Base-by-base conservation (phyloP, 2,888 invertebrate species). In the Amblyjoppa proteus region DNA sequence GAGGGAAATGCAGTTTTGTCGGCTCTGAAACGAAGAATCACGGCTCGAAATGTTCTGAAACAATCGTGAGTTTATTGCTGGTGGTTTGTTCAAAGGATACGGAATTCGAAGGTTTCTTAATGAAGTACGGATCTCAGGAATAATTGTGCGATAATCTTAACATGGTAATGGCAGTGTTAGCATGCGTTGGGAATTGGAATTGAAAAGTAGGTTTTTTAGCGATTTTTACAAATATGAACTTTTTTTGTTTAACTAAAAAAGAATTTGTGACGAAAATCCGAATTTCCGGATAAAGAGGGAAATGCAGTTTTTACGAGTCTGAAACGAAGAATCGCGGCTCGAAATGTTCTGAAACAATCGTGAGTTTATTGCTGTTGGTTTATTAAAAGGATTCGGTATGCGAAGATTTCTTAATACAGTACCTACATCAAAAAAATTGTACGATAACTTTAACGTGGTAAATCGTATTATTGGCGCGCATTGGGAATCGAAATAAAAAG, bases 1-100 rank as follows among this genome's bases (percentile, higher is more conserved):
- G 53, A 76, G 75, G 56, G 58, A 64, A 80, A 70, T 70, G 20
- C 70, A 58, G 41, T 69, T 70, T 70, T 3, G 1, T 20, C 20
- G n/a, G n/a, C 6, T 56, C 2, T 25, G 20, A 20, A 56, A 56
- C 16, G 25, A 20, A 56, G 25, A 25, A 25, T 1, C 56, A 25
- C 3, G 25, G 25, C 20, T 56, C 11, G 20, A 25, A 56, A 20
- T 56, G 16, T 56, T 11, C 11, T n/a, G 56, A 20, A 25, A 25
- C 16, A 16, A 16, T 49, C 0, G 45, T 49, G 45, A 49, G 45
- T 16, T 56, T 25, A 6, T 56, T 25, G 6, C 1, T 56, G 25
- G 11, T 20, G 53, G 20, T 53, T 53, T 53, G 53, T 16, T 53
- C 0, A 5, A 20, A 3, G n/a, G 53, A 53, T 16, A 3, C 6